phyloP scores from a whole-genome alignment of 2,113 vertebrate genomes.

The Rhinoderma darwinii region DNA sequence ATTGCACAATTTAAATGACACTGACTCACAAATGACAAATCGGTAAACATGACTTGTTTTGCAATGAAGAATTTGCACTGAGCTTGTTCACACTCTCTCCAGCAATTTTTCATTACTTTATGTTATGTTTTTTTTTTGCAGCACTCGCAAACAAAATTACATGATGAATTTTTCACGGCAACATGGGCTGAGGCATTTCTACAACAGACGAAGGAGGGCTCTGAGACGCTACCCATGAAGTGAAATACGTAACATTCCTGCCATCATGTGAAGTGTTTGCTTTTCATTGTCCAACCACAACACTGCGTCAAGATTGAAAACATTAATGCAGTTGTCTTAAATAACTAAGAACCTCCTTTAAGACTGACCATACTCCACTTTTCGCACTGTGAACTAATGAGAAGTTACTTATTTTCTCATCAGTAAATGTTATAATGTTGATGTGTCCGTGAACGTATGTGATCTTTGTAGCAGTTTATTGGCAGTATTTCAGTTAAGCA shows the following conservation, averaged over 20 bases:
- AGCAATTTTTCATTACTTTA: background rate
- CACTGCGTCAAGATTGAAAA: conserved; percentile 76
- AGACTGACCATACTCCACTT: conserved; percentile 74
- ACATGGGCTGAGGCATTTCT: conserved; percentile 94
- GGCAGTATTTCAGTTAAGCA: conserved; percentile 81
- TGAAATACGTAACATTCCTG: conserved; percentile 71
- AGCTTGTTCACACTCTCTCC: background rate
- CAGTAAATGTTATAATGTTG: conserved; percentile 81
- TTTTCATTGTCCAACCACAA: conserved; percentile 72
- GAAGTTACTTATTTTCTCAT: conserved; percentile 81
- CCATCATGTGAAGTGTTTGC: conserved; percentile 74
- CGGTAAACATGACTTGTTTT: background rate
- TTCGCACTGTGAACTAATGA: conserved; percentile 85
- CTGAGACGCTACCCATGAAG: conserved; percentile 87
- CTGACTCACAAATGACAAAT: background rate
- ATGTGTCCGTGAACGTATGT: conserved; percentile 78
- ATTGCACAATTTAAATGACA: background rate
- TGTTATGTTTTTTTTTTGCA: conserved; percentile 73
- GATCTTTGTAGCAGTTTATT: conserved; percentile 81
- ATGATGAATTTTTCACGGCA: conserved; percentile 99
- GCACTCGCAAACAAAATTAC: conserved; percentile 99
- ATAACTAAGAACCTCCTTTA: conserved; percentile 73
- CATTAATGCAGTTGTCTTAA: conserved; percentile 73
- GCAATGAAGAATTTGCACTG: background rate
- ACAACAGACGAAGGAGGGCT: conserved; percentile 96